These are phyloP conservation scores for Toxotes lorentzi DNA, from an alignment of 2,797 vertebrate species.

Conservation along the genomic window DNA sequence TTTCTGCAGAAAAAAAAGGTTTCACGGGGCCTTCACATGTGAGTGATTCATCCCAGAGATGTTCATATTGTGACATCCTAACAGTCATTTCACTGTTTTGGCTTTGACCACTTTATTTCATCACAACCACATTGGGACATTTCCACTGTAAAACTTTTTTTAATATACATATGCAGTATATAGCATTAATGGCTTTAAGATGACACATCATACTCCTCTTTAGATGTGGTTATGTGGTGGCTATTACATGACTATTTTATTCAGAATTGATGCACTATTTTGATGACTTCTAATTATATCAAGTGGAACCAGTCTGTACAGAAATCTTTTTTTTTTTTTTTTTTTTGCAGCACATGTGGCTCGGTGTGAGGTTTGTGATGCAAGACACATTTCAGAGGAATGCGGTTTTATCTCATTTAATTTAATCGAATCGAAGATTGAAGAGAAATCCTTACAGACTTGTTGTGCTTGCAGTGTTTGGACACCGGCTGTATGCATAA, in stretches of 20 bases:
- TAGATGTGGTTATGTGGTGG: neutral
- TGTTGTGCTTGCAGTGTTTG: neutral
- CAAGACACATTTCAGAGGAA: neutral
- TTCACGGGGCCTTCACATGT: neutral
- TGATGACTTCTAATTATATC: neutral
- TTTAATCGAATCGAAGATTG: neutral
- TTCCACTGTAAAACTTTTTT: neutral
- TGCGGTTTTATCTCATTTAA: neutral
- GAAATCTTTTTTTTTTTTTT: neutral
- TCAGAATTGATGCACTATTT: neutral
- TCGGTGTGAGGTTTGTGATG: neutral
- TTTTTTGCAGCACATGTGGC: neutral
- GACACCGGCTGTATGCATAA: neutral
- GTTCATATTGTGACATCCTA: slow-evolving; percentile 13
- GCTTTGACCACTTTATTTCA: neutral
- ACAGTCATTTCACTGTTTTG: slow-evolving; percentile 4
- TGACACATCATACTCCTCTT: neutral
- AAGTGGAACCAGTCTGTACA: neutral
- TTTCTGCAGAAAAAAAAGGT: slow-evolving; percentile 21
- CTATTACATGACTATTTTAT: neutral
- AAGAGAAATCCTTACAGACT: neutral
- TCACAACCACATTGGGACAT: neutral
- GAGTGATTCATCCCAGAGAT: slow-evolving; percentile 28
- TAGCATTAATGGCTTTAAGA: neutral
- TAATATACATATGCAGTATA: neutral